These are phyloP conservation scores for Coenobita brevimanus DNA, from an alignment of 1,140 invertebrate species.

Conservation along the genomic window DNA sequence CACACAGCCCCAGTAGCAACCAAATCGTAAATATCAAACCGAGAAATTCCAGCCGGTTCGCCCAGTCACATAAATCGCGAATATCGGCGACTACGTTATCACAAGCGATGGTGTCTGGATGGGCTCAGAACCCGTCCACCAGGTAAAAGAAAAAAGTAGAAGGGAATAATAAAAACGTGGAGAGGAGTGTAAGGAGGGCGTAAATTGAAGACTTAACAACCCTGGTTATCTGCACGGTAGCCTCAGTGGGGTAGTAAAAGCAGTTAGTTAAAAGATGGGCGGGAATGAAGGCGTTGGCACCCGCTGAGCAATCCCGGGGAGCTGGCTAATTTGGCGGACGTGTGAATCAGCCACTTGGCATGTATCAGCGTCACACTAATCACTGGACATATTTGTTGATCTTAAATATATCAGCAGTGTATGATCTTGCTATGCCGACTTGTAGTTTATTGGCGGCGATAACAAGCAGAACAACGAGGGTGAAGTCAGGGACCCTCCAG, in stretches of 20 bases:
- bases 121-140: slow-evolving; percentile 11
- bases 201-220: slow-evolving; percentile 41
- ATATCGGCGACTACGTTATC: slow-evolving; percentile 41
- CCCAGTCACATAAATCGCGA: slow-evolving; percentile 34
- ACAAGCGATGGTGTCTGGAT: slow-evolving; percentile 30
- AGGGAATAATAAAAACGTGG: no score
- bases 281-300: neutral
- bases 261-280: slow-evolving; percentile 34
- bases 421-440: no score
- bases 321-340: slow-evolving; percentile 46
- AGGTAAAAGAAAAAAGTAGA: neutral
- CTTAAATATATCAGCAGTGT: no score
- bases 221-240: slow-evolving; percentile 54
- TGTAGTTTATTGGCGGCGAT: no score
- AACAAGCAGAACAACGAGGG: neutral
- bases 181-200: slow-evolving; percentile 27
- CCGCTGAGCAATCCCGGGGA: neutral
- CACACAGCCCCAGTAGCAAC: no score
- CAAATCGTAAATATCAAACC: neutral
- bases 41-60: neutral
- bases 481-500: neutral
- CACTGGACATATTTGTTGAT: no score
- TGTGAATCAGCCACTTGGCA: no score
- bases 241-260: slow-evolving; percentile 38
- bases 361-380: no score